Base-by-base conservation (phyloP, 2,888 invertebrate species). In the Chesias legatella region DNA sequence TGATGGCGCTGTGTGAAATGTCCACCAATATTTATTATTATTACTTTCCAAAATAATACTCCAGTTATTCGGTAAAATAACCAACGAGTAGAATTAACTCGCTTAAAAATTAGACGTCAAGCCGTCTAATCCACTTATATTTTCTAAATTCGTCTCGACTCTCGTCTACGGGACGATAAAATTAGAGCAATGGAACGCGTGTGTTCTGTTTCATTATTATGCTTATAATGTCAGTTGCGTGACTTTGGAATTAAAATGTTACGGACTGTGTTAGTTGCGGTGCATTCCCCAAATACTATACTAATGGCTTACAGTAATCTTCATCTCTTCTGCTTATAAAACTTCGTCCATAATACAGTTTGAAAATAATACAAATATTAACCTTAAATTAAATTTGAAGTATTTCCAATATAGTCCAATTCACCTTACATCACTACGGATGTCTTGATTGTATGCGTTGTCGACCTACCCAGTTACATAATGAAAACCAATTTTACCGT, bases 211-310 rank as follows among this genome's bases (percentile, higher is more conserved):
- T 54, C 57, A 59, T 60, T 61, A 51, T 43, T 58, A 56, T 60
- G 53, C 39, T 58, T 55, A 58, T 68, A 60, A 65, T 62, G 56
- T 49, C 57, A 60, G 60, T 61, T 63, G 70, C 72, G 70, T 74
- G 74, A 73, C 67, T 60, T 53, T 57, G 54, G 54, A 63, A 57
- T 59, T 56, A 59, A 57, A 60, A 52, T 52, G 46, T 51, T 50
- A 60, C 52, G 67, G 65, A 17, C 13, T 69, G 67, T 64, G 56
- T 50, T 51, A 49, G 56, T 69, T 67, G 58, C 58, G 56, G 69
- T 62, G 67, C 60, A 56, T 63, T 60, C 62, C 60, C 60, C 54
- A 61, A 61, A 64, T 52, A 54, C 30, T 46, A 50, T 43, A 31
- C 43, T 38, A 30, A 26, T 8, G 11, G 29, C 26, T 5, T 2